Evolutionary conservation across 1,140 invertebrate species (phyloP), one percentile per base, ranked within the genome.

Genomic region (Bicyclus anynana): DNA sequence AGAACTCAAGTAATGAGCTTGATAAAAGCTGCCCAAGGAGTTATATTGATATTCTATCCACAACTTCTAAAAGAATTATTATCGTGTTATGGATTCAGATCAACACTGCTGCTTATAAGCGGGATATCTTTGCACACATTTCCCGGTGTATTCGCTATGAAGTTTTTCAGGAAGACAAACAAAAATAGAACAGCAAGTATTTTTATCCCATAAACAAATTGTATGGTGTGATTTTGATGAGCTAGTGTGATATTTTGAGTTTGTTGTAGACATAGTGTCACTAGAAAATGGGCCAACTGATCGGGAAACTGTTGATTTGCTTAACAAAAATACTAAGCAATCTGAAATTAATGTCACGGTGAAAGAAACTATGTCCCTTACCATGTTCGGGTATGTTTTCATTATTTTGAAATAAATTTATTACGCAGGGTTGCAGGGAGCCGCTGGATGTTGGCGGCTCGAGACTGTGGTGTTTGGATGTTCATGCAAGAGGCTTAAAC

Each of bases 101-200:
- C 92, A 53, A 80, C 92, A 0, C 80, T 95, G 9, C 70, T 94
- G 0, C 88, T 92, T 5, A 62, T 86, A 46, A 72, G 77, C 40
- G 92, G 89, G 12, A 79, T 95, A 23, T 91, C 91, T 37, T 78
- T 92, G 0, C 90, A 95, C 65, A 89, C 90, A 0, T 67, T 94
- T 4, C 80, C 92, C n/a, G 93, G 91, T 5, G 90, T 92, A 61
- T 65, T 91, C 3, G 71, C 92, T 2, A 90, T 95, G 72, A 92
- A 91, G 67, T 92, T 93, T 6, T 64, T 69, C 6, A 58, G 2
- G 37, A 37, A 44, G 18, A 18, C 40, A 7, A 44, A 14, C 26
- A 73, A 50, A 66, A 72, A 65, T 54, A 70, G 52, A 72, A 65
- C 69, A 81, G 81, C 73, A 85, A 82, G 75, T 89, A 79, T 80